Evolutionary conservation across 2,797 vertebrate species (phyloP).

Genomic region (Huso huso): DNA sequence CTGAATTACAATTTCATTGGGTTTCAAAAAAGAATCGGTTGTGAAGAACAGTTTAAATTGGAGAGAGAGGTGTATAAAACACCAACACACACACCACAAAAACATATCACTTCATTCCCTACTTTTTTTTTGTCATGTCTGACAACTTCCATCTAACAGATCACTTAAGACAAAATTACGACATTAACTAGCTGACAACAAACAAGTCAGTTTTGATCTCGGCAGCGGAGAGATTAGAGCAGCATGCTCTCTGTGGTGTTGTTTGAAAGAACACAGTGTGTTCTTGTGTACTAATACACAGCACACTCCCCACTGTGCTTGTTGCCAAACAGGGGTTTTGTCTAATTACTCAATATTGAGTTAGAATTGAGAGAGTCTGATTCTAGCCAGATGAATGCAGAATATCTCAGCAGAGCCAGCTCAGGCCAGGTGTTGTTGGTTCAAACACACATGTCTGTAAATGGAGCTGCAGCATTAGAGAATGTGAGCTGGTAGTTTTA

Average conservation of each 20-base stretch:
- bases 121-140: too few relatives aligned
- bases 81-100: too few relatives aligned
- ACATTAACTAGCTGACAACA: slow-evolving; percentile 59
- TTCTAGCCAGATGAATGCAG: slow-evolving; percentile 60
- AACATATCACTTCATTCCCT: too few relatives aligned
- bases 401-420: slow-evolving; percentile 52
- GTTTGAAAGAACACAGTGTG: slow-evolving; percentile 45
- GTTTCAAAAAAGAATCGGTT: too few relatives aligned
- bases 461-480: too few relatives aligned
- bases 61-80: too few relatives aligned
- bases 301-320: slow-evolving; percentile 49
- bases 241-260: slow-evolving; percentile 39
- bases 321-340: slow-evolving; percentile 59
- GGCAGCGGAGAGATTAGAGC: slow-evolving; percentile 36
- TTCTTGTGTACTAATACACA: slow-evolving; percentile 51
- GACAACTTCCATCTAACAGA: slow-evolving; percentile 4
- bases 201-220: slow-evolving; percentile 30
- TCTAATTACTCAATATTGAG: slow-evolving; percentile 56
- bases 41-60: too few relatives aligned
- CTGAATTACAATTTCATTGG: too few relatives aligned
- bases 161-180: slow-evolving; percentile 61
- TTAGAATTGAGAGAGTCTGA: slow-evolving; percentile 45
- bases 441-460: too few relatives aligned
- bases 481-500: too few relatives aligned
- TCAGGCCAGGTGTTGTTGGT: slow-evolving; percentile 23